Conservation (phyloP, 2,888 invertebrate genomes). For the Clistopyga incitator region DNA sequence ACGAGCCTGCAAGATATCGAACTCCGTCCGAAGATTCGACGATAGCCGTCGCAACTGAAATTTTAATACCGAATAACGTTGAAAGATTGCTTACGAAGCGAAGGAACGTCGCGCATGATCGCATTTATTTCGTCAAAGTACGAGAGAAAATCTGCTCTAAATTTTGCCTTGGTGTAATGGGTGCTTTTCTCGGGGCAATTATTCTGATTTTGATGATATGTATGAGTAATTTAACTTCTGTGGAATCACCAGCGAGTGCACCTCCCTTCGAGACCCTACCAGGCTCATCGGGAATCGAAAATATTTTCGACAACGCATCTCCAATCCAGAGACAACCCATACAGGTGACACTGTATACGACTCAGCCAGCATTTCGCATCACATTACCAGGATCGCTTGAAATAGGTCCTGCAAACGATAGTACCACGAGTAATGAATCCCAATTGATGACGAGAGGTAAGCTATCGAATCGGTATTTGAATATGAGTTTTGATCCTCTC, state of each 20-base stretch:
- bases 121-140: conserved; percentile 57
- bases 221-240: not conserved
- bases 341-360: conserved; percentile 29
- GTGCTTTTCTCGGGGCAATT: conserved; percentile 7
- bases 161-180: not conserved
- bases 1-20: not conserved
- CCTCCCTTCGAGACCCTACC: conserved; percentile 4
- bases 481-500: not conserved
- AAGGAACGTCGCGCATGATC: not conserved
- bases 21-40: conserved; percentile 15
- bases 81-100: not conserved
- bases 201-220: conserved; percentile 18
- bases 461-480: not conserved
- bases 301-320: not conserved
- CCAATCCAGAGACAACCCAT: not conserved
- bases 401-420: not conserved
- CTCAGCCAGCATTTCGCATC: conserved; percentile 37
- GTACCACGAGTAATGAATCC: not conserved
- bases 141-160: conserved; percentile 48
- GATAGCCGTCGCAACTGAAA: conserved; percentile 36
- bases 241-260: conserved; percentile 52
- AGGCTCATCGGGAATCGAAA: not conserved
- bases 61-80: conserved; percentile 14
- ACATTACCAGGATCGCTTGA: conserved; percentile 44
- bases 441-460: conserved; percentile 32